A percentile compares a stretch with the other conserved stretches of the same genome.
Conservation (phyloP, 2,888 invertebrate genomes). For the Phortica magna region DNA sequence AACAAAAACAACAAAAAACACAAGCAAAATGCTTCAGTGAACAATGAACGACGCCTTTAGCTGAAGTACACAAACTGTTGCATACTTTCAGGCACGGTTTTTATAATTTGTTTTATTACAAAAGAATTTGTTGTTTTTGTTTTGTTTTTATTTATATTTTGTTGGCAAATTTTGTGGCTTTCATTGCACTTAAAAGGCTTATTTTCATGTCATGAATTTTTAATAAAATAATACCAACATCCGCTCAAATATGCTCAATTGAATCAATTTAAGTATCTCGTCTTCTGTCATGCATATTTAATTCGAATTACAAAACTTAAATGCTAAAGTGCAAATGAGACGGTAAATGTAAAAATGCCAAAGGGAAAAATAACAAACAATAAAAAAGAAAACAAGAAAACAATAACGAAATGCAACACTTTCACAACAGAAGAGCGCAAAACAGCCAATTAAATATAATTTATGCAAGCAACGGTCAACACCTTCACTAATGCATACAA, state of each 20-base stretch:
- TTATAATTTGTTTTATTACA: too few relatives aligned
- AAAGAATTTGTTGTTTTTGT: too few relatives aligned
- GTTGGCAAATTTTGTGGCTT: not conserved
- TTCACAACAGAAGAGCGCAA: not conserved
- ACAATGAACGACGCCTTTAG: too few relatives aligned
- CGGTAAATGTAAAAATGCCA: too few relatives aligned
- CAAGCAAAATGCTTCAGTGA: not conserved
- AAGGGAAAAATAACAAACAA: constrained; percentile 18
- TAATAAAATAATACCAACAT: too few relatives aligned
- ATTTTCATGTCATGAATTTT: too few relatives aligned
- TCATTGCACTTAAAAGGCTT: not conserved
- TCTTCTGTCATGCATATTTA: too few relatives aligned
- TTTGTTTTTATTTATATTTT: not conserved
- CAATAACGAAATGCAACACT: not conserved
- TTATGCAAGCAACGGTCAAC: not conserved
- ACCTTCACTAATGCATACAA: constrained; percentile 11
- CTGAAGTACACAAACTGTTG: not conserved
- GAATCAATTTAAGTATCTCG: too few relatives aligned
- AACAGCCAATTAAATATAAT: constrained; percentile 9
- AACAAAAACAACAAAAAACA: not conserved
- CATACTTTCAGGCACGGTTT: not conserved
- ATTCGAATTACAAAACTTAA: too few relatives aligned
- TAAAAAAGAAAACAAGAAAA: not conserved
- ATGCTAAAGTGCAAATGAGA: too few relatives aligned
- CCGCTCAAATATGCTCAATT: too few relatives aligned